Evolutionary conservation across 2,888 invertebrate species (phyloP), one percentile per base, ranked within the genome.

Genomic region (Oscheius onirici): DNA sequence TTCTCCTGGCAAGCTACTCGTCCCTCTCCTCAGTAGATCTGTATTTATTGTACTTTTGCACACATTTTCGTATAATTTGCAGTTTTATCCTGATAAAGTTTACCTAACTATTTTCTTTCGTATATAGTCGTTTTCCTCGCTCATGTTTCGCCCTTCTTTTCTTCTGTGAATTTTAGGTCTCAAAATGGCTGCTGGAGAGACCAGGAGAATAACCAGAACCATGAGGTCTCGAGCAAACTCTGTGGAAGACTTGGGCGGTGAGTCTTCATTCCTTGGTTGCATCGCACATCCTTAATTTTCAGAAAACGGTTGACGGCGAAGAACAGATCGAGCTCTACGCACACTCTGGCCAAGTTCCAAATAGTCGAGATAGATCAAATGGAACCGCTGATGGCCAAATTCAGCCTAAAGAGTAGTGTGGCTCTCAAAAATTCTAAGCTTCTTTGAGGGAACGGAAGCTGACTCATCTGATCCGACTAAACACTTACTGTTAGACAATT

Each of bases 1-100:
- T 58, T 58, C 17, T 58, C 58, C 3, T 58, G 58, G 58, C 20
- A 58, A 43, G 41, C 24, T 1, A 52, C 20, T 24, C 55, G 55
- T 26, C 26, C 55, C 5, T 22, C 13, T 20, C 20, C 24, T 24
- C n/a, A 20, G 8, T n/a, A 51, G n/a, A n/a, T n/a, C n/a, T n/a
- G n/a, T n/a, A n/a, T 22, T 52, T 5, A 24, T 22, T 22, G n/a
- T 24, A 24, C 15, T n/a, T 22, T 52, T 13, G 3, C 52, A 24
- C 13, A 3, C 6, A 52, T 52, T 3, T 52, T 52, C 22, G 52
- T 52, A 22, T 20, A 22, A 3, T 52, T 52, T 52, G n/a, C 20
- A 22, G 10, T 51, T 20, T 51, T 15, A 2, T 17, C 22, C 8
- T 2, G 15, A 51, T 51, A 34, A 34, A 22, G 20, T 51, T 17